Conservation (phyloP, 2,797 vertebrate species). For the Gymnodraco acuticeps region DNA sequence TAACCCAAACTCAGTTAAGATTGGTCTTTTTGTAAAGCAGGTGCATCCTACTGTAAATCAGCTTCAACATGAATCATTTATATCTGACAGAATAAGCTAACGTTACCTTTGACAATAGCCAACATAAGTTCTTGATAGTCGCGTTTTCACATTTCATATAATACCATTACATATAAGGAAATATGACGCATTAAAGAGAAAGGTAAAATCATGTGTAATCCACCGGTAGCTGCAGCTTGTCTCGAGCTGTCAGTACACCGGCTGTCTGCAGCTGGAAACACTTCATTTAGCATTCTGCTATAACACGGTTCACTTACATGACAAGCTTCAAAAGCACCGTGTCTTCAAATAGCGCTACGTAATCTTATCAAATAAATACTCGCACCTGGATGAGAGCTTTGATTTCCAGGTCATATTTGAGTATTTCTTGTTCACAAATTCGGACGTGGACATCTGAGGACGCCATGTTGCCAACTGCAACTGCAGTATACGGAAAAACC, state of each 20-base stretch:
- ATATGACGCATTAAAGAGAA: not conserved
- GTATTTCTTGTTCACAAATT: constrained; percentile 94
- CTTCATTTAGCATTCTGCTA: not conserved
- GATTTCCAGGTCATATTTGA: constrained; percentile 95
- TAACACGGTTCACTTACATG: not conserved
- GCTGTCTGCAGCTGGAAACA: constrained; percentile 7
- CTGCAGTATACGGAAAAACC: constrained; percentile 74
- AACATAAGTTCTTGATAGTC: not conserved
- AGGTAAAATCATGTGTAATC: too few species aligned
- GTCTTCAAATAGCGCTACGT: rapidly evolving
- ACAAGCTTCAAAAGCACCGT: not conserved
- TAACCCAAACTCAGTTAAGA: not conserved
- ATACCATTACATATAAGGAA: too few species aligned
- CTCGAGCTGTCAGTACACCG: not conserved
- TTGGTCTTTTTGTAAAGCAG: not conserved
- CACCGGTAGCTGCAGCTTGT: not conserved
- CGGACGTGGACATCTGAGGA: constrained; percentile 88
- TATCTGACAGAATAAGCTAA: not conserved
- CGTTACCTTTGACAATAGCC: not conserved
- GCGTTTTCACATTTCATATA: rapidly evolving
- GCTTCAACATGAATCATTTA: not conserved
- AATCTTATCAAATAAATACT: constrained; percentile 34
- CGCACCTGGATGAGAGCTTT: constrained; percentile 95
- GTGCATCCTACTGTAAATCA: not conserved
- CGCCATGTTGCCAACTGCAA: constrained; percentile 86